Percentiles rank a stretch among this genome's conserved stretches.
Conservation (phyloP, 2,888 invertebrate genomes). For the Entomobrya multifasciata region DNA sequence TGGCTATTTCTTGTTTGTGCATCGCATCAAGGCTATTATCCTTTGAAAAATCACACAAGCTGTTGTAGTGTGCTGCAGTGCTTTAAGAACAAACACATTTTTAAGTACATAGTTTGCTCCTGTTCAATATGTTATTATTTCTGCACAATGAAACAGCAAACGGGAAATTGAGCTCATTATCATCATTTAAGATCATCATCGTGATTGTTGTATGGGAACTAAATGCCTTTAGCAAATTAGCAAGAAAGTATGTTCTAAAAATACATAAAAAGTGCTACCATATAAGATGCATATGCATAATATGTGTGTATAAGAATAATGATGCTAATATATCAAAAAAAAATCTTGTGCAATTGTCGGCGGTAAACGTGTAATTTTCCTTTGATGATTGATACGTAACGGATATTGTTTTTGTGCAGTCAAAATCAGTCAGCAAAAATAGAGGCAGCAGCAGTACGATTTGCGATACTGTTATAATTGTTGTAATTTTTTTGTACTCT, state of each 20-base stretch:
- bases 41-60: neutral
- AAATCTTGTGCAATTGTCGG: slow-evolving; percentile 60
- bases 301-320: no score
- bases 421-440: neutral
- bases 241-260: slow-evolving; percentile 8
- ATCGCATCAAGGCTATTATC: neutral
- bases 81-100: neutral
- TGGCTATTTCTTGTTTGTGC: neutral
- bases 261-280: slow-evolving; percentile 26
- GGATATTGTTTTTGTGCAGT: slow-evolving; percentile 57
- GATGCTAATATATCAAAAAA: neutral
- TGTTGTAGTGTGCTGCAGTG: neutral
- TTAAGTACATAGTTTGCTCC: neutral
- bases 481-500: no score
- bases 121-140: no score
- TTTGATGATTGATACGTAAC: slow-evolving; percentile 70
- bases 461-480: neutral
- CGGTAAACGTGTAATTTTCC: slow-evolving; percentile 65
- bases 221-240: slow-evolving; percentile 68
- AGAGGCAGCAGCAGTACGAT: neutral
- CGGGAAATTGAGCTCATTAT: slow-evolving; percentile 53
- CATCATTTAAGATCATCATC: slow-evolving; percentile 51
- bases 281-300: neutral
- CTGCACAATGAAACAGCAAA: slow-evolving; percentile 54
- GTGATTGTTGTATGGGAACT: slow-evolving; percentile 38